These are phyloP conservation scores for Sclerurus mexicanus DNA, from an alignment of 2,113 vertebrate genomes.

Conservation along the genomic window DNA sequence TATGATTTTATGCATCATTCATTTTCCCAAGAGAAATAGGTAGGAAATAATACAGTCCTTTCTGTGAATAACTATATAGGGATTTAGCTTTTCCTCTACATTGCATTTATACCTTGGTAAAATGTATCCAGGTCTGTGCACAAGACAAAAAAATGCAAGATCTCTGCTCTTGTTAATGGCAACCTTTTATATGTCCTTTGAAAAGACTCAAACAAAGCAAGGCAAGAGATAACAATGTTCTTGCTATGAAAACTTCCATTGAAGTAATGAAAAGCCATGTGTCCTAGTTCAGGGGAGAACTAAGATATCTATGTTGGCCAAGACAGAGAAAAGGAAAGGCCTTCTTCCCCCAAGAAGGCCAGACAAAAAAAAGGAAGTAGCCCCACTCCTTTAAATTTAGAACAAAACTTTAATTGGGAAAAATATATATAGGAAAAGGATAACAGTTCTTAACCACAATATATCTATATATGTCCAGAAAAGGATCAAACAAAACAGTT, in stretches of 20 bases:
- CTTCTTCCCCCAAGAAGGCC: too few relatives aligned
- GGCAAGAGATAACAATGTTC: background rate
- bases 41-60: background rate
- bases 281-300: too few relatives aligned
- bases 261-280: background rate
- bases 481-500: too few relatives aligned
- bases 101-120: background rate
- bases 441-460: too few relatives aligned
- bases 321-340: too few relatives aligned
- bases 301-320: too few relatives aligned
- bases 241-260: background rate
- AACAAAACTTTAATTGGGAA: too few relatives aligned
- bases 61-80: background rate
- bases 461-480: too few relatives aligned
- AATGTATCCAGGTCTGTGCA: background rate
- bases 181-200: background rate
- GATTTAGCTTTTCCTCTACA: background rate
- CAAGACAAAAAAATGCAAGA: background rate
- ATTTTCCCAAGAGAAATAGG: background rate
- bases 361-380: too few relatives aligned
- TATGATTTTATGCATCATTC: conserved; percentile 18
- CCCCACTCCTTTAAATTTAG: too few relatives aligned
- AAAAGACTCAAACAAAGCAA: background rate
- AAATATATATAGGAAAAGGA: too few relatives aligned
- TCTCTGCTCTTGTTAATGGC: background rate